A percentile compares a stretch with the other conserved stretches of the same genome.
These are phyloP conservation scores for Psilanteris sp. DNA, from an alignment of 1,140 invertebrate species.

Conservation along the genomic window DNA sequence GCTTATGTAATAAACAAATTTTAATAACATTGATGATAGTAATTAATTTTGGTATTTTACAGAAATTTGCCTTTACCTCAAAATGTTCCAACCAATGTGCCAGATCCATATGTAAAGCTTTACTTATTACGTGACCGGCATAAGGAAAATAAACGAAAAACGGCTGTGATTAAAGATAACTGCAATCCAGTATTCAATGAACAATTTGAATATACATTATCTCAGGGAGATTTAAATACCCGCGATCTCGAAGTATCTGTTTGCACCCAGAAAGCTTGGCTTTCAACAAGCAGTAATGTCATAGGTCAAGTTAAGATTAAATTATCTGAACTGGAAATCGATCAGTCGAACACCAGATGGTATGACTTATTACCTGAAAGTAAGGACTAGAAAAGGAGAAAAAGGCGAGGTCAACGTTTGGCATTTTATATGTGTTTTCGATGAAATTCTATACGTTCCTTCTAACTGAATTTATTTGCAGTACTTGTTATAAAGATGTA, in stretches of 20 bases:
- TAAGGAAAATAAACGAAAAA: conserved; percentile 94
- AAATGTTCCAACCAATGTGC: conserved; percentile 92
- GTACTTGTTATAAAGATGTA: no score
- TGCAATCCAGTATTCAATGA: conserved; percentile 96
- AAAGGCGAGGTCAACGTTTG: conserved; percentile 47
- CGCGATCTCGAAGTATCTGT: conserved; percentile 89
- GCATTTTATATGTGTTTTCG: conserved; percentile 44
- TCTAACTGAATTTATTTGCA: no score
- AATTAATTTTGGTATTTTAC: no score
- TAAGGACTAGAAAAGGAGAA: conserved; percentile 72
- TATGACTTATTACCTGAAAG: conserved; percentile 85
- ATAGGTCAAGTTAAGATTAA: conserved; percentile 88
- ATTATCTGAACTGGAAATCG: conserved; percentile 84
- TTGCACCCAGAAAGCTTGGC: conserved; percentile 90
- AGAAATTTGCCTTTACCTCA: conserved; percentile 88
- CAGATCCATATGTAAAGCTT: conserved; percentile 96
- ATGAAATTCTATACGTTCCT: conserved; percentile 11
- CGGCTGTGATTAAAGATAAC: conserved; percentile 91
- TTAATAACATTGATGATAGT: no score
- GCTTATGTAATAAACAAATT: no score
- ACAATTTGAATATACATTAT: conserved; percentile 91
- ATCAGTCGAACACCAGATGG: conserved; percentile 84
- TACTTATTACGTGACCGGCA: conserved; percentile 93
- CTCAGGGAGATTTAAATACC: conserved; percentile 86
- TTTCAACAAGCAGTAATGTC: conserved; percentile 87